Base-by-base conservation (phyloP, 2,797 vertebrate genomes). In the Melopsittacus undulatus region DNA sequence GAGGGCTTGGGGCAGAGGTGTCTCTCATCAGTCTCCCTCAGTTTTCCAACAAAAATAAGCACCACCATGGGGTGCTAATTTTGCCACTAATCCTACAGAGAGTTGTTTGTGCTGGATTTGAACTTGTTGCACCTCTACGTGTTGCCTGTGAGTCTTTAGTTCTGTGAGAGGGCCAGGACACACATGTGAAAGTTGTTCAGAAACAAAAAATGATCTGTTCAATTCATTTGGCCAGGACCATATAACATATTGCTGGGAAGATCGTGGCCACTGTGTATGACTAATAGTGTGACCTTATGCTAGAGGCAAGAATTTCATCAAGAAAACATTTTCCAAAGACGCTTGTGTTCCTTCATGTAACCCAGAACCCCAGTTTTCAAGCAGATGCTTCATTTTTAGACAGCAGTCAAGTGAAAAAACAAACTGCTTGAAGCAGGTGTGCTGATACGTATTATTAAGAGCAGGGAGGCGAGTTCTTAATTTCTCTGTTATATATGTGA, bases 1-100 rank as follows among this genome's bases (percentile, higher is more conserved):
- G 20, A 21, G 56, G 11, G 2, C 3, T 0, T n/a, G 29, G 14
- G 11, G n/a, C 72, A 51, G 67, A 38, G 38, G 11, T 8, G 7
- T 21, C 2, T 3, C 9, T 83, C 13, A 29, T 69, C 61, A 36
- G 13, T 10, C 26, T 79, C 43, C 36, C 68, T 86, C 12, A 59
- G 42, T 8, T 42, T 88, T 76, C 32, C 38, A 52, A 1, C 8
- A 77, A 36, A 23, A 94, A 42, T 4, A 22, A 27, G 24, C 27
- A 68, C 3, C 29, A 40, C 38, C 7, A 4, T 10, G 8, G 11
- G 11, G 13, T 45, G 22, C 6, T 34, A 9, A 19, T 59, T 79
- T 62, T 87, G 24, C n/a, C 57, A 20, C 6, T 89, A 5, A 32
- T 87, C 38, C 24, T n/a, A 2, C 13, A 29, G 24, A 48, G 36